Conservation (phyloP, 2,113 vertebrate species). For the Poeciliopsis turrubarensis region DNA sequence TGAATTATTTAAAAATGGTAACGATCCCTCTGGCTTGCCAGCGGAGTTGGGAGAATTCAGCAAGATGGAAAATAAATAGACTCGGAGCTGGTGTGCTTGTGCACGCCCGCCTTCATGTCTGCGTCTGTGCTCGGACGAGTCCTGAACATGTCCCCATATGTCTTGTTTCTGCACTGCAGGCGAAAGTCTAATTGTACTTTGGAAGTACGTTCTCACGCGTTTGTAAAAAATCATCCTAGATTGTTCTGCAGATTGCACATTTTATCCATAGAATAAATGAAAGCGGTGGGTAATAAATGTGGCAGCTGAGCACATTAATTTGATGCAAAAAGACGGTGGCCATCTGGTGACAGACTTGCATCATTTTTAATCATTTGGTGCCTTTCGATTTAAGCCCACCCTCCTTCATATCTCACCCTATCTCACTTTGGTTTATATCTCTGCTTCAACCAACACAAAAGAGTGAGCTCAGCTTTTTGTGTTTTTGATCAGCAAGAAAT, state of each 20-base stretch:
- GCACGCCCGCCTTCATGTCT: constrained; percentile 9
- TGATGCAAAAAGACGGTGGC: constrained; percentile 51
- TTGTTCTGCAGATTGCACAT: constrained; percentile 43
- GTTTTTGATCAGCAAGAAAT: constrained; percentile 7
- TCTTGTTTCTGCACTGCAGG: constrained; percentile 56
- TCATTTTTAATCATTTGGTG: constrained; percentile 55
- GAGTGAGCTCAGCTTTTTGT: constrained; percentile 12
- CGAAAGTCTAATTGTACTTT: constrained; percentile 39
- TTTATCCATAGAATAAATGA: constrained; percentile 54
- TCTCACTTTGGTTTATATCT: constrained; percentile 38
- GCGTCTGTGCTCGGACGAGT: constrained; percentile 23
- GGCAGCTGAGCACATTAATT: constrained; percentile 63
- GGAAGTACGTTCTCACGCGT: constrained; percentile 23
- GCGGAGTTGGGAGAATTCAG: constrained; percentile 65
- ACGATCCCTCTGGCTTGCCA: constrained; percentile 66
- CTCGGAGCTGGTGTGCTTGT: constrained; percentile 58
- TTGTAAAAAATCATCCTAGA: constrained; percentile 44
- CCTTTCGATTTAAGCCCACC: constrained; percentile 47
- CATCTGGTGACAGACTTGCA: constrained; percentile 68
- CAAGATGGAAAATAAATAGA: constrained; percentile 72
- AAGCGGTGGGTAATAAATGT: constrained; percentile 56
- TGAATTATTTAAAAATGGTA: constrained; percentile 69
- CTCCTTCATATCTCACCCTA: constrained; percentile 44
- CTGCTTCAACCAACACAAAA: constrained; percentile 24
- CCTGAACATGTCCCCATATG: constrained; percentile 58